A percentile compares a stretch with the other conserved stretches of the same genome.
These are phyloP conservation scores for Antheraea mylitta DNA, from an alignment of 1,140 invertebrate species.

Conservation along the genomic window DNA sequence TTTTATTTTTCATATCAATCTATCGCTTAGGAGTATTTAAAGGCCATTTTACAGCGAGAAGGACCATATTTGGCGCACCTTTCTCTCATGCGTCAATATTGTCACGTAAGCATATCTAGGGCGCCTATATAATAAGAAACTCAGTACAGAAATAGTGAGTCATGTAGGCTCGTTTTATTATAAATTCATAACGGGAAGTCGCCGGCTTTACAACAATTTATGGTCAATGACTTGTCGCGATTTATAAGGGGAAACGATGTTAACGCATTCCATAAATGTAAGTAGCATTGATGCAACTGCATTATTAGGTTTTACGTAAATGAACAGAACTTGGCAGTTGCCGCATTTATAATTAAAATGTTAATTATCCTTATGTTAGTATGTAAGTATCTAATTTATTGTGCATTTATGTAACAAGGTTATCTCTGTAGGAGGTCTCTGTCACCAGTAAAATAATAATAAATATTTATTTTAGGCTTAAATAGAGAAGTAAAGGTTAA, in stretches of 20 bases:
- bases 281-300: not conserved
- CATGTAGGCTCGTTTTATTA: slow-evolving; percentile 56
- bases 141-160: slow-evolving; percentile 49
- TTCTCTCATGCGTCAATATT: slow-evolving; percentile 26
- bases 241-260: slow-evolving; percentile 35
- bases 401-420: not conserved
- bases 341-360: slow-evolving; percentile 1
- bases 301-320: slow-evolving; percentile 8
- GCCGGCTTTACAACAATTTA: slow-evolving; percentile 31
- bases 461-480: too few species aligned
- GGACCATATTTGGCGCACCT: slow-evolving; percentile 24
- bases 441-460: too few species aligned
- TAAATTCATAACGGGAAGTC: slow-evolving; percentile 62
- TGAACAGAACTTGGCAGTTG: slow-evolving; percentile 38
- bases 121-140: slow-evolving; percentile 3
- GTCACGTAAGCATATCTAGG: slow-evolving; percentile 58
- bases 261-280: not conserved
- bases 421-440: slow-evolving; percentile 10
- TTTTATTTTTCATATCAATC: slow-evolving; percentile 19
- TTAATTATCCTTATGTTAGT: slow-evolving; percentile 8
- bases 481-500: too few species aligned
- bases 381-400: not conserved
- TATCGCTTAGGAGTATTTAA: slow-evolving; percentile 10
- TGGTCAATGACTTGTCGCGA: slow-evolving; percentile 61
- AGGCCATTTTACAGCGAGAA: slow-evolving; percentile 23